These are phyloP conservation scores for Busseola fusca DNA, from an alignment of 2,888 invertebrate species.

Conservation along the genomic window DNA sequence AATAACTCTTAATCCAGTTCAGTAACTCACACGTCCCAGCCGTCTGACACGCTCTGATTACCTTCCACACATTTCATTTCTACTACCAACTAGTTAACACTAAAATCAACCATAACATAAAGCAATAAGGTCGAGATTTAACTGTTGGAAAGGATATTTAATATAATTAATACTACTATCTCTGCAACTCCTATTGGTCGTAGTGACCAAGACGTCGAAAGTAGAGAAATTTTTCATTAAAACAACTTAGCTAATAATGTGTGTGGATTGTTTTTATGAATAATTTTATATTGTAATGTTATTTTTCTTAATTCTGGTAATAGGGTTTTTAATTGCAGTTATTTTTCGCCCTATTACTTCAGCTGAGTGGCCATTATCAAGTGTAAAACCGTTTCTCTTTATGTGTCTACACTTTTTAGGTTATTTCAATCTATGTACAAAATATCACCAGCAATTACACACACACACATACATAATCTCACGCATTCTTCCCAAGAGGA, in stretches of 20 bases:
- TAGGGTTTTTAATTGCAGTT: slow-evolving; percentile 33
- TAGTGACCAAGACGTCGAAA: slow-evolving; percentile 81
- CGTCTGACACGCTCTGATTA: slow-evolving; percentile 84
- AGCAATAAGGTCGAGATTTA: slow-evolving; percentile 64
- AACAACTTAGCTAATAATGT: slow-evolving; percentile 58
- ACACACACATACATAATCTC: not conserved
- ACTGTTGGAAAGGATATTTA: slow-evolving; percentile 59
- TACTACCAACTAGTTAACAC: slow-evolving; percentile 63
- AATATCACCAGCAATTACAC: not conserved
- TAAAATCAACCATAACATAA: slow-evolving; percentile 39
- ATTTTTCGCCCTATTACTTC: slow-evolving; percentile 9
- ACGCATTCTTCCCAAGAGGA: not conserved
- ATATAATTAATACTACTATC: slow-evolving; percentile 81
- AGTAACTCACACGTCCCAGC: slow-evolving; percentile 81
- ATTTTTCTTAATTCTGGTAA: slow-evolving; percentile 37
- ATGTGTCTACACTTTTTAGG: not conserved
- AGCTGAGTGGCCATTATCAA: slow-evolving; percentile 5
- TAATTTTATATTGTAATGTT: slow-evolving; percentile 33
- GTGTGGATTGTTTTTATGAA: slow-evolving; percentile 48
- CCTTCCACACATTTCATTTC: slow-evolving; percentile 84
- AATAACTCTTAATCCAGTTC: slow-evolving; percentile 83
- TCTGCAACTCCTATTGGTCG: slow-evolving; percentile 77
- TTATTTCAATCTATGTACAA: not conserved
- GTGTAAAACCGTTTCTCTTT: slow-evolving; percentile 19
- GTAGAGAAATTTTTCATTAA: slow-evolving; percentile 81